These are phyloP conservation scores for Euphydryas editha DNA, from an alignment of 2,888 invertebrate genomes.

Conservation along the genomic window DNA sequence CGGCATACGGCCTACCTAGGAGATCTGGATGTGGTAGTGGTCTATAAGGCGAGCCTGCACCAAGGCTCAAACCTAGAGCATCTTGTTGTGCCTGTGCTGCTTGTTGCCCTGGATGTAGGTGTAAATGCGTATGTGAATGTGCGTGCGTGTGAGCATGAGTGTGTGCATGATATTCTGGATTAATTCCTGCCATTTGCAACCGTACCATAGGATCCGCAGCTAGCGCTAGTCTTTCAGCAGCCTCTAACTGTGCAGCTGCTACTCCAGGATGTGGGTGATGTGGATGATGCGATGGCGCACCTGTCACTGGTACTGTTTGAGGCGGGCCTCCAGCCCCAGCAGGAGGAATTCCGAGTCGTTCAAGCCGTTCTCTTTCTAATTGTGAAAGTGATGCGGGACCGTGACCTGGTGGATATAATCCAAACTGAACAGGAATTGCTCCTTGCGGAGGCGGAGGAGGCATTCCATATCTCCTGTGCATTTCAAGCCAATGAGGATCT, in stretches of 20 bases:
- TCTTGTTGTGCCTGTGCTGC: conserved; percentile 88
- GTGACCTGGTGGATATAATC: conserved; percentile 89
- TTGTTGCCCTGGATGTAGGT: conserved; percentile 90
- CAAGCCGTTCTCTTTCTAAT: conserved; percentile 93
- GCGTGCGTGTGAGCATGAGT: conserved; percentile 96
- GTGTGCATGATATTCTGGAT: conserved; percentile 95
- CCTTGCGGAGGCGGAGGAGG: conserved; percentile 86
- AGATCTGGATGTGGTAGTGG: conserved; percentile 90
- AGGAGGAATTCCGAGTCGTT: conserved; percentile 90
- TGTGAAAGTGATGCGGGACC: conserved; percentile 87
- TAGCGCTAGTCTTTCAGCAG: conserved; percentile 91
- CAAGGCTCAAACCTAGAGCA: conserved; percentile 70
- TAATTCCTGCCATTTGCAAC: conserved; percentile 96
- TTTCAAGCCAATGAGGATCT: conserved; percentile 94
- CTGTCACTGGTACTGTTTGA: conserved; percentile 77
- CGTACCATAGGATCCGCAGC: conserved; percentile 97
- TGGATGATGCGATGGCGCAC: conserved; percentile 82
- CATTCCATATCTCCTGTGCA: conserved; percentile 91
- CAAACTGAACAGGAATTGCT: conserved; percentile 88
- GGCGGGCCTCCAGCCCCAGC: conserved; percentile 80
- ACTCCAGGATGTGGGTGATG: conserved; percentile 81
- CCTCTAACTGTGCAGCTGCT: conserved; percentile 86
- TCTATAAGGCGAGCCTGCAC: conserved; percentile 83
- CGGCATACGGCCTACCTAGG: conserved; percentile 91
- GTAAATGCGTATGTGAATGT: conserved; percentile 94